Evolutionary conservation across 1,140 invertebrate species (phyloP), one percentile per base, ranked within the genome.

Genomic region (Papilio polyxenes): DNA sequence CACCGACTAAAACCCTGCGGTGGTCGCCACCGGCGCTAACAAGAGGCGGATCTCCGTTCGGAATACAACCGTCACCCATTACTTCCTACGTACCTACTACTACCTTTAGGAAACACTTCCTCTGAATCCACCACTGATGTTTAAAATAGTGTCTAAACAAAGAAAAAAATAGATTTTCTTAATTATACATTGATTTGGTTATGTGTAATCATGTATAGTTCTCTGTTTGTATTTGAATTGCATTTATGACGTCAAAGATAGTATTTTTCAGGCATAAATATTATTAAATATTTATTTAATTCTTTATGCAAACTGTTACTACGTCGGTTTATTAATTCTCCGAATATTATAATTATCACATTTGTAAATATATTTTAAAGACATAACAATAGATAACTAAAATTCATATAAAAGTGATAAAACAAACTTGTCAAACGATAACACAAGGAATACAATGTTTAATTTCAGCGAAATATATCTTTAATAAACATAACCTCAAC

Each of bases 351-450:
- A 31, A 31, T 37, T 72, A 72, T 72, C 65, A 8, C 31, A 17
- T 15, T 72, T 40, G 31, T 72, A 72, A 72, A 72, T 72, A 72
- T 72, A 72, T 72, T 37, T 65, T 40, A 15, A 72, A 72, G 65
- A 72, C 65, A 72, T 13, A 72, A 72, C 65, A 72, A 72, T 37
- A 37, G 65, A 72, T 72, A 69, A 69, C 62, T 15, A 72, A 40
- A 72, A 72, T 72, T 72, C 31, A 15, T 37, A 72, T 40, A 37
- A 72, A 72, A 9, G 10, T 40, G 65, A 72, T 72, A 72, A 72
- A 37, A 72, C 7, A 31, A 65, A 31, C 6, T 17, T 69, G 23
- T 13, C 13, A 69, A 69, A 69, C 31, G 65, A 69, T 69, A 23
- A 11, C 59, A 31, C 59, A 65, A 65, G 9, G 59, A 65, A 23